These are phyloP conservation scores for Synanthedon myopaeformis DNA, from an alignment of 2,888 invertebrate species.

Conservation along the genomic window DNA sequence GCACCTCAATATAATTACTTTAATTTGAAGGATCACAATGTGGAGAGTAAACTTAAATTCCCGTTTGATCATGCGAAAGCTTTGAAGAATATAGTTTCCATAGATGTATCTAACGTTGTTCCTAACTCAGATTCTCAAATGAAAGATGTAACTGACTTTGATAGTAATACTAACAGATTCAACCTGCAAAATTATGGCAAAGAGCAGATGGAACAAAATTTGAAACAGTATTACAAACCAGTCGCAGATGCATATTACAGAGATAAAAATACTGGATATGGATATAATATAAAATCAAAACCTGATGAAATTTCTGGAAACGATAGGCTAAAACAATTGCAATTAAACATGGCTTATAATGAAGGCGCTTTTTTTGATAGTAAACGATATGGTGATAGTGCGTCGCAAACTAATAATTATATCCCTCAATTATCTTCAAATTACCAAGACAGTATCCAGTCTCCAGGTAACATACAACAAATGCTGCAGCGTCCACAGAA, in stretches of 20 bases:
- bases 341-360: conserved; percentile 16
- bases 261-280: conserved; percentile 51
- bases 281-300: conserved; percentile 46
- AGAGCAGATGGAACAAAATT: conserved; percentile 37
- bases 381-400: conserved; percentile 27
- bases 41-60: conserved; percentile 40
- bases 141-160: conserved; percentile 22
- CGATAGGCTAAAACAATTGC: conserved; percentile 30
- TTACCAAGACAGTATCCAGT: conserved; percentile 35
- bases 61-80: conserved; percentile 63
- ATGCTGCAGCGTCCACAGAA: conserved; percentile 30
- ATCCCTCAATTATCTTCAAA: conserved; percentile 25
- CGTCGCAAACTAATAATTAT: conserved; percentile 25
- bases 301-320: conserved; percentile 29
- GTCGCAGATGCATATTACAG: conserved; percentile 50
- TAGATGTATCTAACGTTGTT: conserved; percentile 57
- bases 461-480: conserved; percentile 29
- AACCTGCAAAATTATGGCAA: conserved; percentile 30
- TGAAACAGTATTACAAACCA: conserved; percentile 42
- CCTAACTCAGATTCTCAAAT: conserved; percentile 33
- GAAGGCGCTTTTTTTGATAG: conserved; percentile 17
- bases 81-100: conserved; percentile 59
- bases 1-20: conserved; percentile 40
- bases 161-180: conserved; percentile 27
- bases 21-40: conserved; percentile 29